A percentile compares a stretch with the other conserved stretches of the same genome.
Evolutionary conservation across 2,113 vertebrate species (phyloP).

Genomic region (Fulica atra): DNA sequence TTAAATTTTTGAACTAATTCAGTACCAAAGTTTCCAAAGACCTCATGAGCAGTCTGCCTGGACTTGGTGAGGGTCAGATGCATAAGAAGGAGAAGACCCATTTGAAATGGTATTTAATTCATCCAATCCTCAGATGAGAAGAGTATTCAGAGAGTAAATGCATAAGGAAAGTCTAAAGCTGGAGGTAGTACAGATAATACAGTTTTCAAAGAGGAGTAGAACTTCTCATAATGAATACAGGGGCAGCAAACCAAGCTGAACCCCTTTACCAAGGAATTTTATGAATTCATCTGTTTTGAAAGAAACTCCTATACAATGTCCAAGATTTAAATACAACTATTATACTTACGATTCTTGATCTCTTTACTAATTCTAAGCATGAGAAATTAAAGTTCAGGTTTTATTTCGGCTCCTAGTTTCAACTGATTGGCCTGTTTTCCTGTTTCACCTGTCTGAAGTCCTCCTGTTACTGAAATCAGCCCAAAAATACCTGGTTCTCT

Average conservation of each 20-base stretch:
- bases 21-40: background rate
- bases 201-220: background rate
- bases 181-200: background rate
- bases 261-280: background rate
- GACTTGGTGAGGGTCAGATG: background rate
- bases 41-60: background rate
- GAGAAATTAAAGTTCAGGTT: background rate
- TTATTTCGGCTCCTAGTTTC: background rate
- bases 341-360: background rate
- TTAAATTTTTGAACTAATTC: background rate
- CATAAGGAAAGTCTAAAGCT: background rate
- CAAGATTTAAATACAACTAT: background rate
- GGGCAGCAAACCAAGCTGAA: background rate
- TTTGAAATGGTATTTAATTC: conserved; percentile 1
- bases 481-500: background rate
- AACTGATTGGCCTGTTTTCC: background rate
- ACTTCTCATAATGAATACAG: background rate
- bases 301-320: background rate
- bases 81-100: background rate
- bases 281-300: background rate
- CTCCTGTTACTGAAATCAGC: background rate
- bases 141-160: background rate
- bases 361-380: background rate
- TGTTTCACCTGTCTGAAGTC: background rate
- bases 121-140: background rate